A percentile compares a stretch with the other conserved stretches of the same genome.
phyloP scores from a whole-genome alignment of 2,113 vertebrate genomes.

The Callochromis pleurospilus region DNA sequence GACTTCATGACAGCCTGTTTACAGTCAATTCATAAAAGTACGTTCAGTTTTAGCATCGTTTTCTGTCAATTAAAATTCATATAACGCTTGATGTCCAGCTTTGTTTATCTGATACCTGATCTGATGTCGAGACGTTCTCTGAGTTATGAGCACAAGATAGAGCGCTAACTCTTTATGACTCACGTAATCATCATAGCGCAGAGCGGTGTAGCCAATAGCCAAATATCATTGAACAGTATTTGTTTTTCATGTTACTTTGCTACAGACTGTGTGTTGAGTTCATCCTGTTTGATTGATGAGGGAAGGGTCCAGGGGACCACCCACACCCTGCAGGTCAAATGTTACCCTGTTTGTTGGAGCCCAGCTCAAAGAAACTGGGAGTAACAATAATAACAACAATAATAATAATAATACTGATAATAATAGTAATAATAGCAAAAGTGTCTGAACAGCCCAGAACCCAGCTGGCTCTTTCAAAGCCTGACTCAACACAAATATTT shows the following conservation, averaged over 20 bases:
- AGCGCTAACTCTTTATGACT: background rate
- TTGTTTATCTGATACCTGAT: background rate
- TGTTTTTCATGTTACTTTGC: background rate
- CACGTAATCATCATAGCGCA: background rate
- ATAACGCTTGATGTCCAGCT: background rate
- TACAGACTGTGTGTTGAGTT: background rate
- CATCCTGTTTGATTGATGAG: slow-evolving; percentile 21
- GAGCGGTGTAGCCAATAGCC: background rate
- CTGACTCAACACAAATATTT: slow-evolving; percentile 44
- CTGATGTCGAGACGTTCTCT: background rate
- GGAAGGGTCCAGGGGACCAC: slow-evolving; percentile 28
- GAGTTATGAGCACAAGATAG: background rate
- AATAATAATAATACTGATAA: background rate
- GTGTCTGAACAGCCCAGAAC: background rate
- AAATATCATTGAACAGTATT: background rate
- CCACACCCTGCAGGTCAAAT: slow-evolving; percentile 7
- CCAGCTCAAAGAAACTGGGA: slow-evolving; percentile 23
- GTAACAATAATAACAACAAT: background rate
- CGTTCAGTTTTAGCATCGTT: background rate
- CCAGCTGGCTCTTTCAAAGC: slow-evolving; percentile 11
- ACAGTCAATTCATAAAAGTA: background rate
- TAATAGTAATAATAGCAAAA: background rate
- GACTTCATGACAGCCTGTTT: background rate
- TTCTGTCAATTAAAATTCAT: background rate
- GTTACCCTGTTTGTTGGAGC: slow-evolving; percentile 11